Base-by-base conservation (phyloP, 2,113 vertebrate species). In the Mirza zaza region DNA sequence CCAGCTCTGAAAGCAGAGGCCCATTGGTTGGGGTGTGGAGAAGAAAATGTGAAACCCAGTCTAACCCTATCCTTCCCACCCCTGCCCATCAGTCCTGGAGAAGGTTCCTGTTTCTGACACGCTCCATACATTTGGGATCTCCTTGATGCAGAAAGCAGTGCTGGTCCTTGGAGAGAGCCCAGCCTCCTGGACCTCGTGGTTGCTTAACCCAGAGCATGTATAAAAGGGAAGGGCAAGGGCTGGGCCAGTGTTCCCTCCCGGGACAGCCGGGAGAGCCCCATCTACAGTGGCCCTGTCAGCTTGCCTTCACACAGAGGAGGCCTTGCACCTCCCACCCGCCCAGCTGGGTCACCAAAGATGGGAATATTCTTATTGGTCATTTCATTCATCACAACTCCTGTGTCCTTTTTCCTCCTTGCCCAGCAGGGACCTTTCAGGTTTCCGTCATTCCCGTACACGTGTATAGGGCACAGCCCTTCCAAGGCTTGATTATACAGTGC, bases 251-350 rank as follows among this genome's bases (percentile, higher is more conserved):
- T 48, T 34, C 25, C 25, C 45, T 45, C 45, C 13, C 45, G 36
- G 18, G 21, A 8, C 18, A 12, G 42, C 87, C 55, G 20, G 39
- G 34, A 96, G n/a, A 92, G 6, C 1, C 15, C 70, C 25, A 10
- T 20, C 27, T 29, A 8, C 70, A 36, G 1, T 20, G 23, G 9
- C 20, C 70, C 32, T 5, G 0, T 25, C 17, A 25, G 1, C 8
- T 10, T 63, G 13, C 63, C 71, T 50, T 76, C 73, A 27, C 32
- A 8, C 32, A 20, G 7, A 86, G 48, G 7, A 86, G 48, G 27
- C 61, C 42, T 25, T 55, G 10, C 3, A 8, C 17, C 29, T 34
- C 75, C 81, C 5, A 1, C 13, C 21, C 12, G 71, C 63, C n/a
- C 13, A 27, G 10, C 20, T 15, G n/a, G n/a, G 45, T 27, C 34